A percentile compares a stretch with the other conserved stretches of the same genome.
Evolutionary conservation across 2,797 vertebrate species (phyloP).

Genomic region (Antrozous pallidus): DNA sequence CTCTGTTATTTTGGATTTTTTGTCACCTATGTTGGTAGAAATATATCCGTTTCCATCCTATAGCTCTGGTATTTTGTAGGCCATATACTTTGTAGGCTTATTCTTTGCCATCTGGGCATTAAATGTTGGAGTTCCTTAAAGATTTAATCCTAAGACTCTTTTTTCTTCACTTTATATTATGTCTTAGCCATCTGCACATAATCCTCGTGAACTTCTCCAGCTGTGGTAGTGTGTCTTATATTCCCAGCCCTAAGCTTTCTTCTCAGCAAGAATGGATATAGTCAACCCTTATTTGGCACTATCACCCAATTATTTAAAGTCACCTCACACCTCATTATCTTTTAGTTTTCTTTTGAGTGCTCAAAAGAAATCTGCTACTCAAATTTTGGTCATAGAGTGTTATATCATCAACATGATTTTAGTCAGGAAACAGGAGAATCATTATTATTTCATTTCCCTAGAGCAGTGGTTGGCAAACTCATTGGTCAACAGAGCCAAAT

Average conservation of each 20-base stretch:
- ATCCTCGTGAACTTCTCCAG: background rate
- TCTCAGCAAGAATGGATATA: background rate
- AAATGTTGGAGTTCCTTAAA: background rate
- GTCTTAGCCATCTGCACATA: background rate
- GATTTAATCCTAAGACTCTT: background rate
- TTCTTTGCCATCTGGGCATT: background rate
- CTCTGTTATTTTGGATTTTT: background rate
- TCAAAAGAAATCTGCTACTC: background rate
- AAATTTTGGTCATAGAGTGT: background rate
- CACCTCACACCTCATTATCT: background rate
- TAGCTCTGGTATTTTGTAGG: background rate
- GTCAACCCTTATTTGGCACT: background rate
- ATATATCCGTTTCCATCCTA: background rate
- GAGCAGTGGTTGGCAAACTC: no score
- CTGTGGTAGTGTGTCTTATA: background rate
- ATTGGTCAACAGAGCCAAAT: no score
- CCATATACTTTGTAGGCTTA: background rate
- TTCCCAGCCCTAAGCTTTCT: background rate
- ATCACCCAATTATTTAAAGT: background rate
- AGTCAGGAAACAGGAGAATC: background rate
- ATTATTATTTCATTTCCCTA: background rate
- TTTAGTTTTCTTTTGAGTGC: background rate
- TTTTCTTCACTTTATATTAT: background rate
- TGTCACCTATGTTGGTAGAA: background rate
- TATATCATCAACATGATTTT: background rate